Conservation (phyloP, 2,113 vertebrate species). For the Gobius niger region DNA sequence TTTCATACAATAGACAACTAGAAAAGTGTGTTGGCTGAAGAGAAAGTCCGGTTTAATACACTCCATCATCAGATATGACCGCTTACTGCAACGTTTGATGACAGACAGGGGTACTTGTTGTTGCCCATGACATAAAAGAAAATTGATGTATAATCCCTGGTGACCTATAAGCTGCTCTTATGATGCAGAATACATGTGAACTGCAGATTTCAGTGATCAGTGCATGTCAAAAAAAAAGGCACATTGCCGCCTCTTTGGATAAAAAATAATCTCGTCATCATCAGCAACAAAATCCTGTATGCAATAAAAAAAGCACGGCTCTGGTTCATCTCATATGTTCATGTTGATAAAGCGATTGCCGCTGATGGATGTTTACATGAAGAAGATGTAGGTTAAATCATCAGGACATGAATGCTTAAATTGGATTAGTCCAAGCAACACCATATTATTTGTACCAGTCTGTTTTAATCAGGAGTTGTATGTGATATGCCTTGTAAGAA, state of each 20-base stretch:
- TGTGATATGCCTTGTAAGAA: slow-evolving; percentile 41
- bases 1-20: too few species aligned
- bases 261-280: slow-evolving; percentile 18
- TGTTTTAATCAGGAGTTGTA: slow-evolving; percentile 40
- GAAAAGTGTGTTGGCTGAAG: too few species aligned
- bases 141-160: not conserved
- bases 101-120: not conserved
- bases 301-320: slow-evolving; percentile 3
- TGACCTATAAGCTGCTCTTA: not conserved
- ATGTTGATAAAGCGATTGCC: not conserved
- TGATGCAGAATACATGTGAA: not conserved
- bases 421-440: slow-evolving; percentile 36
- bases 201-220: not conserved
- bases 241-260: not conserved
- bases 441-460: slow-evolving; percentile 28
- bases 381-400: slow-evolving; percentile 25
- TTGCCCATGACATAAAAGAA: not conserved
- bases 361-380: slow-evolving; percentile 4
- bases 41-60: too few species aligned
- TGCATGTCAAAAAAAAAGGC: not conserved
- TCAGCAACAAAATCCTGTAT: not conserved
- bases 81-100: not conserved
- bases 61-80: too few species aligned
- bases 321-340: slow-evolving; percentile 4
- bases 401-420: slow-evolving; percentile 23